phyloP scores from a whole-genome alignment of 1,140 invertebrate species.

The Lamellibrachia luymesi region DNA sequence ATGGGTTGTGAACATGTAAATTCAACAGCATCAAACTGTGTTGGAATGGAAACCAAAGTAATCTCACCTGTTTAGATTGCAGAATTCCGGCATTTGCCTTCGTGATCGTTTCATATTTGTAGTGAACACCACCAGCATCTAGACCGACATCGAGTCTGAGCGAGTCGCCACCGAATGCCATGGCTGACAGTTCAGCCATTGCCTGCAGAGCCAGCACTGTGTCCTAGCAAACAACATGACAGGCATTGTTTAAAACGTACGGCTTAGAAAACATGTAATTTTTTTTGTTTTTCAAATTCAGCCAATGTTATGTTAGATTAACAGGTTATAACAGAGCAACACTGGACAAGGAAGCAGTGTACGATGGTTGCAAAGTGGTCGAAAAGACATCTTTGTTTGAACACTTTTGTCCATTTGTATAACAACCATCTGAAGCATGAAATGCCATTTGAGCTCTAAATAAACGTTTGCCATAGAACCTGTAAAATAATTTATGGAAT shows the following conservation, averaged over 20 bases:
- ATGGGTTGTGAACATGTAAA: too few species aligned
- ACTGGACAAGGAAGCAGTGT: too few species aligned
- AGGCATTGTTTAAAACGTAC: too few species aligned
- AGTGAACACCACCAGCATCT: background rate
- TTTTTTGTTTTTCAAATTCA: background rate
- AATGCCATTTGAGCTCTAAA: too few species aligned
- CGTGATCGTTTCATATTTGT: slow-evolving; percentile 6
- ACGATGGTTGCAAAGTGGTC: too few species aligned
- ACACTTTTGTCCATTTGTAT: too few species aligned
- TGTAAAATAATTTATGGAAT: too few species aligned
- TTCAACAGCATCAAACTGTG: too few species aligned
- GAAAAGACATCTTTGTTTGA: too few species aligned
- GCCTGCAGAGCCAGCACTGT: slow-evolving; percentile 10
- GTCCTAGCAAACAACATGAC: background rate
- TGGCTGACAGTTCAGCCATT: background rate
- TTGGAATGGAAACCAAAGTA: background rate
- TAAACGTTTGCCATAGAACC: too few species aligned
- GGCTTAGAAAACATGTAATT: background rate
- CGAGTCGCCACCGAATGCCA: background rate
- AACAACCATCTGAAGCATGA: too few species aligned
- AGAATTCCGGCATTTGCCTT: background rate
- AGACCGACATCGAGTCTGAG: slow-evolving; percentile 5
- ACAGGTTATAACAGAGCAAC: too few species aligned
- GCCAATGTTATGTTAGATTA: background rate
- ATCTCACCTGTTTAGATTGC: background rate